Conservation (phyloP, 2,797 vertebrate species). For the Chrysolophus pictus region DNA sequence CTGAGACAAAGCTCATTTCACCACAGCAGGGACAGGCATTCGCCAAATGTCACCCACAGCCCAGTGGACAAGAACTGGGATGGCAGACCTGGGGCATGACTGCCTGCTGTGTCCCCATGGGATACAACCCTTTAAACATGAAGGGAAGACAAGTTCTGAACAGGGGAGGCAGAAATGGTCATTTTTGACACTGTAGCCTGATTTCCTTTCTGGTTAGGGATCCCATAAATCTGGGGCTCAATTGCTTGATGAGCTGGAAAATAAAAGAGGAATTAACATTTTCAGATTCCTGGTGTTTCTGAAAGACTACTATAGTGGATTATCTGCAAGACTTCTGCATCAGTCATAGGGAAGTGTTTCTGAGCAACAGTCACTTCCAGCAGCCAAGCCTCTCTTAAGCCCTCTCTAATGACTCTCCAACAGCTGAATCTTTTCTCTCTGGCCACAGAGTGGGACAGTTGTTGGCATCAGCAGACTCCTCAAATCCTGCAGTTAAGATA, state of each 20-base stretch:
- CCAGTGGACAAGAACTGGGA: not conserved
- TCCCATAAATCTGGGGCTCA: not conserved
- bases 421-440: not conserved
- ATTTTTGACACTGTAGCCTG: not conserved
- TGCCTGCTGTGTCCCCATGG: rapidly evolving
- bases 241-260: not conserved
- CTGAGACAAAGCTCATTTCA: not conserved
- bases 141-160: not conserved
- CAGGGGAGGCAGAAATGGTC: not conserved
- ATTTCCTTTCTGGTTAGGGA: not conserved
- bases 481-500: not conserved
- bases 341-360: not conserved
- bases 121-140: not conserved
- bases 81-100: not conserved
- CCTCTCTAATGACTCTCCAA: not conserved
- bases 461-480: not conserved
- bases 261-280: not conserved
- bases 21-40: not conserved
- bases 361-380: not conserved
- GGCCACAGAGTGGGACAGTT: not conserved
- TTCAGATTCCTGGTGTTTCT: not conserved
- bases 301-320: not conserved
- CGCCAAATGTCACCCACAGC: not conserved
- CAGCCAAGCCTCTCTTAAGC: not conserved
- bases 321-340: not conserved